phyloP scores from a whole-genome alignment of 1,140 invertebrate genomes.

The Sitobion miscanthi region DNA sequence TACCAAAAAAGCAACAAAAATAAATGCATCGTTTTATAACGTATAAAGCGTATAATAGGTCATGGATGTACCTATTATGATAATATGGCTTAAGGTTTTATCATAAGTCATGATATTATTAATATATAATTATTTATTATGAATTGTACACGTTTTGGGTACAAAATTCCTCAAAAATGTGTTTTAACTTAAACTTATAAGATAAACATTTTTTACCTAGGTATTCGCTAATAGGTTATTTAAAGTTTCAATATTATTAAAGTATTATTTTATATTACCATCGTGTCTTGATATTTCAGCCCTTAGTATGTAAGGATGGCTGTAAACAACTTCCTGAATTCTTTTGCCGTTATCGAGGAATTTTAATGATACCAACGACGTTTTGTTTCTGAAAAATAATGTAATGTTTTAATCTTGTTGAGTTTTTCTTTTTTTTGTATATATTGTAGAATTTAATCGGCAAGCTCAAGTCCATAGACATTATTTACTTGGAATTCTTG shows the following conservation, averaged over 20 bases:
- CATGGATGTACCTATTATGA: too few species aligned
- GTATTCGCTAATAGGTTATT: neutral
- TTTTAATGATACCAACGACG: slow-evolving; percentile 76
- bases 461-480: slow-evolving; percentile 11
- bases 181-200: neutral
- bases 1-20: too few species aligned
- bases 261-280: slow-evolving; percentile 63
- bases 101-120: too few species aligned
- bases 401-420: slow-evolving; percentile 31
- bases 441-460: slow-evolving; percentile 32
- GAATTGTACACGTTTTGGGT: neutral
- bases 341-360: slow-evolving; percentile 72
- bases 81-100: too few species aligned
- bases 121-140: too few species aligned
- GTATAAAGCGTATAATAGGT: too few species aligned
- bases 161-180: neutral
- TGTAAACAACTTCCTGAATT: slow-evolving; percentile 77
- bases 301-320: slow-evolving; percentile 76
- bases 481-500: slow-evolving; percentile 70
- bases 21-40: neutral
- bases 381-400: slow-evolving; percentile 74
- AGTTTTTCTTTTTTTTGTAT: neutral
- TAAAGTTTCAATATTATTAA: neutral
- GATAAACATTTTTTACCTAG: neutral
- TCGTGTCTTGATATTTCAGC: slow-evolving; percentile 71